phyloP scores from a whole-genome alignment of 2,113 vertebrate species.

The Mesocricetus auratus region DNA sequence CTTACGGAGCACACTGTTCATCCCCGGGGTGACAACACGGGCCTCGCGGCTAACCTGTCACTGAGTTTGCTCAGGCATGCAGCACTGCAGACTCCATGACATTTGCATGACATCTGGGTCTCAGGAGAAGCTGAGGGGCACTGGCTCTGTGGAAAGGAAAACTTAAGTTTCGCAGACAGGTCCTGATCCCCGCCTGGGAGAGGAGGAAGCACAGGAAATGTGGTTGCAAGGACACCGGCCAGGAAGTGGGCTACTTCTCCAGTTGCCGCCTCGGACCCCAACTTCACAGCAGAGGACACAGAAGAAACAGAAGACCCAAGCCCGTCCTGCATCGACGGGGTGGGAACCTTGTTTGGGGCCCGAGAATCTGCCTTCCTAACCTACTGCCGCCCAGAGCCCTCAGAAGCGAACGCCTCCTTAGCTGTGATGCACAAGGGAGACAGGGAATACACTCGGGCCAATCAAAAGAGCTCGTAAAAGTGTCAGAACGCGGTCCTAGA shows the following conservation, averaged over 20 bases:
- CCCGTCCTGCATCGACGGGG: no score
- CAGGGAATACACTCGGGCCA: neutral
- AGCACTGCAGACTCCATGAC: neutral
- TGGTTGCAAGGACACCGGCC: neutral
- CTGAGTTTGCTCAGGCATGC: neutral
- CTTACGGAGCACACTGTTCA: neutral
- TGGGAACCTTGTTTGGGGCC: neutral
- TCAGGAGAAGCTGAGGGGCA: rapidly evolving
- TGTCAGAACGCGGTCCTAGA: neutral
- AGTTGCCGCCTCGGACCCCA: neutral
- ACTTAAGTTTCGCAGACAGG: no score
- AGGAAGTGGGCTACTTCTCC: neutral
- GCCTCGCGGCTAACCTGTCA: rapidly evolving
- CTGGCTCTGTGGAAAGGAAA: neutral
- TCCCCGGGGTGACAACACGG: rapidly evolving
- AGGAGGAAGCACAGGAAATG: neutral
- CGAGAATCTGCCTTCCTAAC: neutral
- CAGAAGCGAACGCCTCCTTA: neutral
- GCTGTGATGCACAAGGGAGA: neutral
- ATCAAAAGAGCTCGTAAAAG: neutral
- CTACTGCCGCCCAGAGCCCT: neutral
- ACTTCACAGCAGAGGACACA: rapidly evolving
- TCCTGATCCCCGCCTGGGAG: neutral
- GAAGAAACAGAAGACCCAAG: neutral
- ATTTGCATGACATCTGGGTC: neutral